Base-by-base conservation (phyloP, 2,888 invertebrate genomes). In the Lycaena phlaeas region DNA sequence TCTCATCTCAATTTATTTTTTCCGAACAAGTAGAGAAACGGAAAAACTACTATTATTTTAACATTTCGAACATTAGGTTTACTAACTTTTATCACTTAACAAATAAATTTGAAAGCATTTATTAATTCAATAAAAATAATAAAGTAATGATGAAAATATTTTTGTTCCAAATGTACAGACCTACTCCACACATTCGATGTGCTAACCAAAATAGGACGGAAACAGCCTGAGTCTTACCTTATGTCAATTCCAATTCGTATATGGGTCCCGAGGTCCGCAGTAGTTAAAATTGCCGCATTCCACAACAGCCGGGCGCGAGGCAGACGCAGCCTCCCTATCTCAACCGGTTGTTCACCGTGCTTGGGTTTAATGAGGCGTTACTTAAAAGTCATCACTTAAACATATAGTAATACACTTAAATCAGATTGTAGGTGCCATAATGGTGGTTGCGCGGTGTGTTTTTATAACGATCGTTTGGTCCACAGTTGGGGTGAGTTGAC, bases 211-310 rank as follows among this genome's bases (percentile, higher is more conserved):
- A 18, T 18, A 12, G 12, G 18, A 18, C 6, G 28, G 11, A 30
- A 14, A 26, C 15, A n/a, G n/a, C n/a, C n/a, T 7, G 22, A 18
- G 46, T 59, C 75, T 67, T 57, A 78, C 78, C 77, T 77, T 71
- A 63, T 61, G 64, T 65, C 62, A 68, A 72, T 72, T 70, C 74
- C 71, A 73, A 68, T 68, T 69, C 68, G 62, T 66, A 66, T 73
- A 72, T 69, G 69, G 72, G 70, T 74, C 68, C 73, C 67, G 72
- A 69, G 64, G 72, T 73, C 79, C 72, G 81, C 79, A 79, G 79
- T 79, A 77, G 81, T 79, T 81, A 81, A 82, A 81, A 79, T 81
- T 81, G 73, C 82, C 78, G 82, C 82, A 84, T 84, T 84, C 82
- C 82, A 70, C 70, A 72, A 74, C 73, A 73, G 68, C 64, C 73